A percentile compares a stretch with the other conserved stretches of the same genome.
These are phyloP conservation scores for Venusia cambrica DNA, from an alignment of 2,888 invertebrate species.

Conservation along the genomic window DNA sequence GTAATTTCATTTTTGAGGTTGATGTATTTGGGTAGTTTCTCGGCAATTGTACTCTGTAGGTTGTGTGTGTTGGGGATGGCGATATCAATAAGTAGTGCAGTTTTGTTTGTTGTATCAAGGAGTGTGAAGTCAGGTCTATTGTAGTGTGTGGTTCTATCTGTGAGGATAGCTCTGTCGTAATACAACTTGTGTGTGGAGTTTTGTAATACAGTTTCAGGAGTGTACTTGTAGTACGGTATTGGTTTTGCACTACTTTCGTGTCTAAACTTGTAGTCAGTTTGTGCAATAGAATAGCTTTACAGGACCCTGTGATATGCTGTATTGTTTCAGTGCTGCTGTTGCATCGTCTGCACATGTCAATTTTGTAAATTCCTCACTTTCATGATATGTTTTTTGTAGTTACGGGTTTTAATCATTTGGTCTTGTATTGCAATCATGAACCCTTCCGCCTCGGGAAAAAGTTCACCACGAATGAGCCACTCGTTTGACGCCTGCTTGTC, in stretches of 20 bases:
- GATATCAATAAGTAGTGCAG: neutral
- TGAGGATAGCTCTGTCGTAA: constrained; percentile 1
- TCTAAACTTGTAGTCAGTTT: neutral
- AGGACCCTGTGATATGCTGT: neutral
- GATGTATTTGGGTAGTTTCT: too few relatives aligned
- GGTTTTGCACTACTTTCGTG: neutral
- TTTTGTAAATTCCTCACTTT: too few relatives aligned
- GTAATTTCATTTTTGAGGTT: too few relatives aligned
- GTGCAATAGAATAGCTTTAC: neutral
- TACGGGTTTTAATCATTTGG: neutral
- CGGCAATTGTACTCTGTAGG: constrained; percentile 1
- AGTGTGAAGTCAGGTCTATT: neutral
- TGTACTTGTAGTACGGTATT: constrained; percentile 1
- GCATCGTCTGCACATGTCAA: neutral
- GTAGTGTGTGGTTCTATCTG: too few relatives aligned
- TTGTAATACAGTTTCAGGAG: neutral
- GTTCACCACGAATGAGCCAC: neutral
- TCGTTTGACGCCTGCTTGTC: too few relatives aligned
- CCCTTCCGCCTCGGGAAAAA: neutral
- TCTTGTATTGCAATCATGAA: neutral
- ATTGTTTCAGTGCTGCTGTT: neutral
- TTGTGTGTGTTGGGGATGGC: constrained; percentile 1
- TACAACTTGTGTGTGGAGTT: neutral
- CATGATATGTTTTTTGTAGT: neutral
- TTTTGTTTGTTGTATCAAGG: neutral